Percentiles rank a stretch among this genome's conserved stretches.
Conservation (phyloP, 1,140 invertebrate genomes). For the Proales similis region DNA sequence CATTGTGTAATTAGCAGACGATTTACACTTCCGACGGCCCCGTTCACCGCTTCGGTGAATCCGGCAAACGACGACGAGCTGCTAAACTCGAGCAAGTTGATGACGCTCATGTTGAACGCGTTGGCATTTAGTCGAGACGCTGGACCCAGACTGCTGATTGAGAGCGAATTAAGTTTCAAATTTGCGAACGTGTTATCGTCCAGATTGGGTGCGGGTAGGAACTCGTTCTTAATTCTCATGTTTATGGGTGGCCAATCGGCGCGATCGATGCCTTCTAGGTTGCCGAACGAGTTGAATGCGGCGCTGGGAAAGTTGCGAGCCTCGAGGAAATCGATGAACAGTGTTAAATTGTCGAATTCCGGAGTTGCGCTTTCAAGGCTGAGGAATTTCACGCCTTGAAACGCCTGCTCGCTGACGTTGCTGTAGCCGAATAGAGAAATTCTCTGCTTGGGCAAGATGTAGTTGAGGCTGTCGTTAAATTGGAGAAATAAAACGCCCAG, state of each 20-base stretch:
- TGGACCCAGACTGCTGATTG: too few relatives aligned
- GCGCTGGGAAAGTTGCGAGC: neutral
- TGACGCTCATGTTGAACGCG: neutral
- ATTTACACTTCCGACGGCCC: too few relatives aligned
- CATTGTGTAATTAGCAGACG: too few relatives aligned
- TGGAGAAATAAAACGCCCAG: neutral
- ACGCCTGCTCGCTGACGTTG: neutral
- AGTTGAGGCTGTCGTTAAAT: neutral
- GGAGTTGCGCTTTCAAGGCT: neutral
- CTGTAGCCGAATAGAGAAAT: neutral
- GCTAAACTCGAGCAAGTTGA: neutral
- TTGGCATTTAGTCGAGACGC: too few relatives aligned
- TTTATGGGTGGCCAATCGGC: neutral
- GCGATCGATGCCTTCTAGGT: neutral
- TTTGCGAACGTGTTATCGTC: neutral
- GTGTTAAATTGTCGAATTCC: neutral
- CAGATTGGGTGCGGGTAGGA: neutral
- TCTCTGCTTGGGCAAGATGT: slow-evolving; percentile 2
- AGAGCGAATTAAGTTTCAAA: neutral
- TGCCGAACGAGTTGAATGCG: neutral
- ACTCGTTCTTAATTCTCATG: neutral
- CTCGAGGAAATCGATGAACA: neutral
- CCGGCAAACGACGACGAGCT: too few relatives aligned
- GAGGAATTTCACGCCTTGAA: slow-evolving; percentile 10
- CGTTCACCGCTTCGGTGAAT: too few relatives aligned